phyloP scores from a whole-genome alignment of 2,888 invertebrate genomes.

The Tethea ocularis region DNA sequence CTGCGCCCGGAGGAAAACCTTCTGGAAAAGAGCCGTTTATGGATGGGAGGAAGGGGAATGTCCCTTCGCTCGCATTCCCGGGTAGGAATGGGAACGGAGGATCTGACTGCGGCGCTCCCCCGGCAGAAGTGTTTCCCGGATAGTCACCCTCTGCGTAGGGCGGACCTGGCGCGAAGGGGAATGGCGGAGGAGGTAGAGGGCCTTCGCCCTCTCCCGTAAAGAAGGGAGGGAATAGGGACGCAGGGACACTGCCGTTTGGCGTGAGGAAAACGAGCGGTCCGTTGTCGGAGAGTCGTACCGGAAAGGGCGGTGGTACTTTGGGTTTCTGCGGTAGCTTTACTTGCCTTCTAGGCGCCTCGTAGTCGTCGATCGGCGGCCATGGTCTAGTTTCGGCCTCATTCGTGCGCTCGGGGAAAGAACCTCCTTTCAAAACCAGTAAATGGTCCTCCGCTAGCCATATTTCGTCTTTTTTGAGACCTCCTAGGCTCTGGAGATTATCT shows the following conservation, averaged over 20 bases:
- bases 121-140: constrained; percentile 87
- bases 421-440: constrained; percentile 91
- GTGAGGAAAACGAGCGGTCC: constrained; percentile 95
- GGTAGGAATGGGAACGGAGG: constrained; percentile 86
- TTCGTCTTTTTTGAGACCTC: constrained; percentile 92
- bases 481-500: constrained; percentile 91
- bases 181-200: constrained; percentile 81
- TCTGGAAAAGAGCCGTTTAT: constrained; percentile 84
- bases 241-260: constrained; percentile 89
- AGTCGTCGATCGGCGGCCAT: constrained; percentile 94
- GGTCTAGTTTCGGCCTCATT: constrained; percentile 72
- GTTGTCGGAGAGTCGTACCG: constrained; percentile 93
- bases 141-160: constrained; percentile 82
- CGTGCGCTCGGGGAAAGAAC: constrained; percentile 85
- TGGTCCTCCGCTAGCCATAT: constrained; percentile 96
- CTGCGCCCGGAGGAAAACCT: constrained; percentile 82
- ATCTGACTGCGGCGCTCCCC: constrained; percentile 86
- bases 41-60: constrained; percentile 81
- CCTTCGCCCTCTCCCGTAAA: constrained; percentile 85
- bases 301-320: constrained; percentile 96
- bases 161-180: constrained; percentile 84
- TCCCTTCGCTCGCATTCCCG: constrained; percentile 83
- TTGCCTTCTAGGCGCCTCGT: constrained; percentile 91
- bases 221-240: constrained; percentile 87
- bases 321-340: constrained; percentile 93